phyloP scores from a whole-genome alignment of 1,140 invertebrate species.

The Schlechtendalia chinensis region DNA sequence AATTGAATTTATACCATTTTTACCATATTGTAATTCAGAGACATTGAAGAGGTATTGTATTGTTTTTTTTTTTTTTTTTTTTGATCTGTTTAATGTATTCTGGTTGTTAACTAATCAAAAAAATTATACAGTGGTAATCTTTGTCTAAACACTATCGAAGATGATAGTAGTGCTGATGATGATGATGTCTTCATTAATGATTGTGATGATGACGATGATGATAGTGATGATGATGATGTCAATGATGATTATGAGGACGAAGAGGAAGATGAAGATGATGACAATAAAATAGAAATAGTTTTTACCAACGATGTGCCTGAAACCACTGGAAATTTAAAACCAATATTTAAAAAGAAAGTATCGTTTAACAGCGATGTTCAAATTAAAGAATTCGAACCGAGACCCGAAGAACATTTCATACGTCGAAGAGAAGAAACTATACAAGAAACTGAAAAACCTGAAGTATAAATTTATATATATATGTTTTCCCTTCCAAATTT shows the following conservation, averaged over 20 bases:
- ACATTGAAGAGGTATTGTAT: too few species aligned
- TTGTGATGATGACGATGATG: background rate
- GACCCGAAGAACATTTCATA: slow-evolving; percentile 35
- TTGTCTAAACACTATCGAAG: background rate
- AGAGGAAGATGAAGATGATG: slow-evolving; percentile 6
- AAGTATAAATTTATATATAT: slow-evolving; percentile 6
- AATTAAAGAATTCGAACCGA: slow-evolving; percentile 43
- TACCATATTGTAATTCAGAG: too few species aligned
- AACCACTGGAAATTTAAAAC: background rate
- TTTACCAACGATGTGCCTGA: slow-evolving; percentile 27
- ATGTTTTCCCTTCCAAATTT: too few species aligned
- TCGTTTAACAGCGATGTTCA: slow-evolving; percentile 38
- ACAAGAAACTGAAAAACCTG: background rate
- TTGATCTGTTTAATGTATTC: too few species aligned
- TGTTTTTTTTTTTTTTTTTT: too few species aligned
- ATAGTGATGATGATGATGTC: background rate
- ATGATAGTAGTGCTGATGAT: background rate
- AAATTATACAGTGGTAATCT: too few species aligned
- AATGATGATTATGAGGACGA: background rate
- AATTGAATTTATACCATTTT: too few species aligned
- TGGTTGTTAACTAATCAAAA: too few species aligned
- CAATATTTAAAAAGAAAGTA: slow-evolving; percentile 20
- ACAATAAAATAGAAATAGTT: slow-evolving; percentile 40
- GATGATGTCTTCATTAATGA: background rate
- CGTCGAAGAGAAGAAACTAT: slow-evolving; percentile 20